Percentiles rank a stretch among this genome's conserved stretches.
These are phyloP conservation scores for Todiramphus chloris DNA, from an alignment of 2,113 vertebrate species.

Conservation along the genomic window DNA sequence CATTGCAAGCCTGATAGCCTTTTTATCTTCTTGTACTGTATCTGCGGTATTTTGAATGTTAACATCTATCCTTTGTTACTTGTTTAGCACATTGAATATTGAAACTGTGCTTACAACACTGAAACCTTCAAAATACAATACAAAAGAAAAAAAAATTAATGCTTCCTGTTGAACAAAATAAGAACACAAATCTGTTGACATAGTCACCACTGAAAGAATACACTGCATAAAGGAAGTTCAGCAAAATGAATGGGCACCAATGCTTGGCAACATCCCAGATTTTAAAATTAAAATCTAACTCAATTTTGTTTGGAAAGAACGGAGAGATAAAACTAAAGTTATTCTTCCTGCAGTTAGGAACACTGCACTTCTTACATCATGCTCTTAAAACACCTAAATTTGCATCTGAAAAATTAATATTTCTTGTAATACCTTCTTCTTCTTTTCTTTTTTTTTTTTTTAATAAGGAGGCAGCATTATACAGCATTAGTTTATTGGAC, in stretches of 20 bases:
- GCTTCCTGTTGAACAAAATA: not conserved
- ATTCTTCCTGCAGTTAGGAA: not conserved
- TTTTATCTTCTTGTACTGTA: not conserved
- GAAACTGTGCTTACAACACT: not conserved
- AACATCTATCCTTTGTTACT: not conserved
- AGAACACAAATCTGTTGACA: slow-evolving; percentile 23
- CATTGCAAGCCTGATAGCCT: not conserved
- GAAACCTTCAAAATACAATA: not conserved
- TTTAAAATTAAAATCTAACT: slow-evolving; percentile 13
- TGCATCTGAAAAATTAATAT: not conserved
- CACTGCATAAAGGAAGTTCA: slow-evolving; percentile 5
- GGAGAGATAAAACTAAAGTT: not conserved
- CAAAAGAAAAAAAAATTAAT: not conserved
- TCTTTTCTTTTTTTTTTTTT: not conserved
- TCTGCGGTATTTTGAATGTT: not conserved
- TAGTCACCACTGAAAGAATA: not conserved
- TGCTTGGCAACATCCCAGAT: not conserved
- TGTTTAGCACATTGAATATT: not conserved
- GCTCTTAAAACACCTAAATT: not conserved
- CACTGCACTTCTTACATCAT: not conserved
- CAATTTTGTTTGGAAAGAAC: slow-evolving; percentile 2
- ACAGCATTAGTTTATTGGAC: not conserved
- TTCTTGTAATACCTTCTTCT: not conserved
- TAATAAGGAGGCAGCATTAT: not conserved
- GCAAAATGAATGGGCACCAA: not conserved